Percentiles rank a stretch among this genome's conserved stretches.
Evolutionary conservation across 1,140 invertebrate genomes (phyloP).

Genomic region (Platyscapa corneri): DNA sequence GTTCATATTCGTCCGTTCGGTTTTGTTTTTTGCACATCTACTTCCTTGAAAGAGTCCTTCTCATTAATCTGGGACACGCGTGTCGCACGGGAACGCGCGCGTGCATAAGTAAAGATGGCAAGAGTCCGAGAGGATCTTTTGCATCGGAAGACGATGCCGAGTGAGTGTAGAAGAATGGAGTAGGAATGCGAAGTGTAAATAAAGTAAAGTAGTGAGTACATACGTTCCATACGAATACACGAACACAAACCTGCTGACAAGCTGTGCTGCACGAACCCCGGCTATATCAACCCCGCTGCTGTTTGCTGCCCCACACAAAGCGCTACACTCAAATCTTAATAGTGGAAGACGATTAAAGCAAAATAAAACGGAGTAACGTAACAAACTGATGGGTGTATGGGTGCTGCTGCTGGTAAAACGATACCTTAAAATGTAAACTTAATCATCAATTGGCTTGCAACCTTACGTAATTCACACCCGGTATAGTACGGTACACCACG

Average conservation of each 20-base stretch:
- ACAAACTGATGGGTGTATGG: slow-evolving; percentile 56
- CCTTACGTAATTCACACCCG: not conserved
- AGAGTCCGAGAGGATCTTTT: not conserved
- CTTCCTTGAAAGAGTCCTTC: no score
- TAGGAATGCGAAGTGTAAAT: slow-evolving; percentile 66
- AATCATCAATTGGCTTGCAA: slow-evolving; percentile 37
- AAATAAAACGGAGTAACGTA: slow-evolving; percentile 42
- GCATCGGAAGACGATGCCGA: not conserved
- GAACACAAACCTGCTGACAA: slow-evolving; percentile 75
- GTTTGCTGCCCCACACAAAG: slow-evolving; percentile 74
- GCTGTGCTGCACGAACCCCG: slow-evolving; percentile 75
- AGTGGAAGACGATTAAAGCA: slow-evolving; percentile 39
- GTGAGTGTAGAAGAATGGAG: slow-evolving; percentile 56
- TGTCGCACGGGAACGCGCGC: no score
- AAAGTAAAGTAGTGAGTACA: slow-evolving; percentile 69
- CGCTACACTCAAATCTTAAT: slow-evolving; percentile 65
- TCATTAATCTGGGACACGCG: no score
- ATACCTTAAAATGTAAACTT: slow-evolving; percentile 35
- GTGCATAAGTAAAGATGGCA: not conserved
- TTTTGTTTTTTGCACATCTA: no score
- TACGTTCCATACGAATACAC: slow-evolving; percentile 69
- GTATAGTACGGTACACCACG: no score
- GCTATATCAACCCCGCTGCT: slow-evolving; percentile 74
- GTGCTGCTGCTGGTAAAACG: slow-evolving; percentile 50
- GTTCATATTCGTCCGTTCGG: not conserved